These are phyloP conservation scores for Rhodophaea formosa DNA, from an alignment of 2,888 invertebrate genomes.

Conservation along the genomic window DNA sequence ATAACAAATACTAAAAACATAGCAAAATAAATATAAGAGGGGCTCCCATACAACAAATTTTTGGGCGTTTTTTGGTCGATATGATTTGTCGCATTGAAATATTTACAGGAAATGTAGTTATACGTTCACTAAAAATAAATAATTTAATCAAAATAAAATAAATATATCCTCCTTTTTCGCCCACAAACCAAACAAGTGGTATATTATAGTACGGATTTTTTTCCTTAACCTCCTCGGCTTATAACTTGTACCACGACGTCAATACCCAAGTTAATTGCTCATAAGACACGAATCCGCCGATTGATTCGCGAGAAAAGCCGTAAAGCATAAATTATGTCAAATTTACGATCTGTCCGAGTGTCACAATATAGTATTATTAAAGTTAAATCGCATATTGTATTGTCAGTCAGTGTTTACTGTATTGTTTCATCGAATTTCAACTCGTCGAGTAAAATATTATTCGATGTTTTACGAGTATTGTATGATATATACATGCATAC, in stretches of 20 bases:
- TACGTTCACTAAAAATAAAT: too few relatives aligned
- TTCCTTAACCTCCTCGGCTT: background rate
- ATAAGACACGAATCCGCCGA: conserved; percentile 45
- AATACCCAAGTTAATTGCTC: conserved; percentile 53
- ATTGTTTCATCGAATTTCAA: conserved; percentile 4
- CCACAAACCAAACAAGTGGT: too few relatives aligned
- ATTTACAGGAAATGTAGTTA: too few relatives aligned
- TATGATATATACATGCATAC: too few relatives aligned
- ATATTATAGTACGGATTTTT: too few relatives aligned
- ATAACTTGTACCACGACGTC: conserved; percentile 32
- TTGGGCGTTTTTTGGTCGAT: too few relatives aligned
- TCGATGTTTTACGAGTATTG: background rate
- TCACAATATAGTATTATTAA: conserved; percentile 10
- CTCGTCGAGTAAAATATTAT: background rate
- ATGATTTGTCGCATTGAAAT: too few relatives aligned
- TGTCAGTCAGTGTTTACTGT: background rate
- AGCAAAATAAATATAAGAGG: too few relatives aligned
- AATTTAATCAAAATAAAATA: too few relatives aligned
- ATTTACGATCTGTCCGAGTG: background rate
- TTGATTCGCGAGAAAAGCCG: conserved; percentile 57
- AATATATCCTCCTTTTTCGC: too few relatives aligned
- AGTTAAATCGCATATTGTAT: conserved; percentile 7
- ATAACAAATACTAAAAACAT: too few relatives aligned
- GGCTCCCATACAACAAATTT: too few relatives aligned
- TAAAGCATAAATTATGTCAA: conserved; percentile 41